Percentiles rank a stretch among this genome's conserved stretches.
phyloP scores from a whole-genome alignment of 2,113 vertebrate genomes.

The Chionis minor region DNA sequence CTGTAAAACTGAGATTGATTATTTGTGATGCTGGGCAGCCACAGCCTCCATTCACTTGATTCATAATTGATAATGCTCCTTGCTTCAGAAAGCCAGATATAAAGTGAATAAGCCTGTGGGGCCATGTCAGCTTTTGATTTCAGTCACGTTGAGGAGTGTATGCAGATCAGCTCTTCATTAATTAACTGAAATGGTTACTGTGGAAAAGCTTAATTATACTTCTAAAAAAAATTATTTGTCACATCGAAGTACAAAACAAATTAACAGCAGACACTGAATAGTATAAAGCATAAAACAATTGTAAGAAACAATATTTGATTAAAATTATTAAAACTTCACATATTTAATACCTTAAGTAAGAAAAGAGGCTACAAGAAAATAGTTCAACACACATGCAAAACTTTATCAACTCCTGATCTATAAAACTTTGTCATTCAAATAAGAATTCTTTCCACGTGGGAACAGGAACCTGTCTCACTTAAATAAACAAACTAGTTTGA shows the following conservation, averaged over 20 bases:
- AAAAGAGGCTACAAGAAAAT: not conserved
- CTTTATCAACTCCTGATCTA: not conserved
- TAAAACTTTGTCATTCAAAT: not conserved
- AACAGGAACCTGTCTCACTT: not conserved
- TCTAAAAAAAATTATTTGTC: not conserved
- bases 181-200: not conserved
- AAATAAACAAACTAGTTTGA: not conserved
- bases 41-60: not conserved
- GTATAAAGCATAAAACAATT: not conserved
- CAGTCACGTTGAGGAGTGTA: not conserved
- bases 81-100: not conserved
- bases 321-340: not conserved
- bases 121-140: not conserved
- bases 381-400: not conserved
- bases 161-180: not conserved
- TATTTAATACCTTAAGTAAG: not conserved
- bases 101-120: not conserved
- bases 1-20: not conserved
- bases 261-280: not conserved
- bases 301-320: not conserved
- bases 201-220: not conserved
- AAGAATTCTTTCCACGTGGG: not conserved
- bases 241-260: not conserved
- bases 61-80: not conserved
- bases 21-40: not conserved